These are phyloP conservation scores for Seriola aureovittata DNA, from an alignment of 2,113 vertebrate genomes.

Conservation along the genomic window DNA sequence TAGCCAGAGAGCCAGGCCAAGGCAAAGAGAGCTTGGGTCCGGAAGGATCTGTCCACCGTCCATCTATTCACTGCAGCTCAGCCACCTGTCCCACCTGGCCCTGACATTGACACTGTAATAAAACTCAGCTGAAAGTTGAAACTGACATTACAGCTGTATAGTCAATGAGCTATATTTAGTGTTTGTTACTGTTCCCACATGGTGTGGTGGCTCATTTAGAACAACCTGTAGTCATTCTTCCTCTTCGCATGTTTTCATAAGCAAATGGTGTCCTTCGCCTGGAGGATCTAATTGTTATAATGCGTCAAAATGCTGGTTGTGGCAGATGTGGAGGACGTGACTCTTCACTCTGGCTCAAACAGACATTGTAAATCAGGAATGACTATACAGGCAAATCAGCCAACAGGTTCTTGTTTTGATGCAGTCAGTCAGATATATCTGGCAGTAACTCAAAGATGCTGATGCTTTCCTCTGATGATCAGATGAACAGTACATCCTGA, in stretches of 20 bases:
- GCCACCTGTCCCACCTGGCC: conserved; percentile 66
- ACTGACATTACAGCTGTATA: conserved; percentile 9
- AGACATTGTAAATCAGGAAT: conserved; percentile 14
- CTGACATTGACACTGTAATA: conserved; percentile 61
- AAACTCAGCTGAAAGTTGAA: conserved; percentile 27
- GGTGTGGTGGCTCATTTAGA: neutral
- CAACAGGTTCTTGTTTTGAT: conserved; percentile 24
- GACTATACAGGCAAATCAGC: neutral
- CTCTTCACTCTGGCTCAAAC: neutral
- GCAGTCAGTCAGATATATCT: conserved; percentile 30
- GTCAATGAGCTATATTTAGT: conserved; percentile 7
- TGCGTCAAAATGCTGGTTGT: neutral
- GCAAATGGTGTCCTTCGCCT: conserved; percentile 28
- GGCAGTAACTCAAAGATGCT: conserved; percentile 55
- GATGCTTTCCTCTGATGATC: conserved; percentile 60
- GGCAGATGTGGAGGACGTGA: conserved; percentile 3
- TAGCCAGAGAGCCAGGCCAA: conserved; percentile 1
- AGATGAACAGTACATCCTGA: conserved; percentile 76
- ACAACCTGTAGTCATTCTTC: conserved; percentile 12
- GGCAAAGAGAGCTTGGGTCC: conserved; percentile 38
- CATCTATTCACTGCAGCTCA: conserved; percentile 7
- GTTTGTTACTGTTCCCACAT: conserved; percentile 14
- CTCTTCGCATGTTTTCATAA: conserved; percentile 40
- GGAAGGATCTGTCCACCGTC: conserved; percentile 41
- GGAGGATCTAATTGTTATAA: neutral